Conservation (phyloP, 2,797 vertebrate genomes). For the Synaphobranchus kaupii region DNA sequence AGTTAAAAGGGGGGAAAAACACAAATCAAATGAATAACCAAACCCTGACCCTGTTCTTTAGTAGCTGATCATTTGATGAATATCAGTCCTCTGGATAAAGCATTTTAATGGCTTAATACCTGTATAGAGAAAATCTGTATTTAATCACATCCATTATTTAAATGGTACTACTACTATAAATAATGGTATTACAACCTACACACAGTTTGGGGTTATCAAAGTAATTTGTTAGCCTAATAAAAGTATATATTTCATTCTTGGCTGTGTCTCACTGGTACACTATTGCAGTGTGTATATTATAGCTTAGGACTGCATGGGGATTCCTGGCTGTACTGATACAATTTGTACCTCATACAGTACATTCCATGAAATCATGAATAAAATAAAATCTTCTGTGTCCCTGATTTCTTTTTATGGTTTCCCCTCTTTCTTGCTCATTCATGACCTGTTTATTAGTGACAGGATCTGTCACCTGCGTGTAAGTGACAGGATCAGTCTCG, state of each 20-base stretch:
- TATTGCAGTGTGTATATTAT: background rate
- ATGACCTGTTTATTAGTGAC: too few species aligned
- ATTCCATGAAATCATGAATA: background rate
- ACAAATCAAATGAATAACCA: background rate
- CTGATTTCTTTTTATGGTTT: background rate
- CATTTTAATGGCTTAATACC: background rate
- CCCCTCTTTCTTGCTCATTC: too few species aligned
- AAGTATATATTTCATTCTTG: background rate
- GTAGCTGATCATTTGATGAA: background rate
- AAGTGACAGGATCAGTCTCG: too few species aligned
- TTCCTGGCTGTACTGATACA: background rate
- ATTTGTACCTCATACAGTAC: background rate
- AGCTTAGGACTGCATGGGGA: background rate
- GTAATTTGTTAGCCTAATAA: background rate
- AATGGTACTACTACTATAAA: background rate
- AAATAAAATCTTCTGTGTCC: background rate
- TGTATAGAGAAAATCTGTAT: background rate
- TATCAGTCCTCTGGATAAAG: background rate
- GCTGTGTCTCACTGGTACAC: background rate
- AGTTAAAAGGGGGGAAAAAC: background rate
- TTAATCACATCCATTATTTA: background rate
- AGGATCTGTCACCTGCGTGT: too few species aligned
- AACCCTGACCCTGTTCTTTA: background rate
- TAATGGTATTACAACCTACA: background rate
- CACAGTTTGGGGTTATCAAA: background rate